Evolutionary conservation across 2,113 vertebrate genomes (phyloP), one percentile per base, ranked within the genome.

Genomic region (Dipodomys merriami): DNA sequence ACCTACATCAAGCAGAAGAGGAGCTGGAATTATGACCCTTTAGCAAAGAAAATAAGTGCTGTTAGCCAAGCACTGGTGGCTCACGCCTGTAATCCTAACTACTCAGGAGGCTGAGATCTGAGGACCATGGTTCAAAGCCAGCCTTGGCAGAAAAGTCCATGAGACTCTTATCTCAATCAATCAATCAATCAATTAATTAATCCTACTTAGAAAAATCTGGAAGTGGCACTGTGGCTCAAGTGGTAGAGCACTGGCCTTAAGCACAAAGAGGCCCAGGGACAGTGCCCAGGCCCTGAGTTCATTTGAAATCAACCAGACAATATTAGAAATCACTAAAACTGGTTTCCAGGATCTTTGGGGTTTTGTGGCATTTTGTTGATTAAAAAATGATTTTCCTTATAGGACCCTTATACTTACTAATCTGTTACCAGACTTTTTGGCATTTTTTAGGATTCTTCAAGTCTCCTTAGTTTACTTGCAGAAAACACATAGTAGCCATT

Each of bases 381-480:
- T 62, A 62, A 62, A 62, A 62, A 62, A 22, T 22, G 5, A 15
- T 62, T 94, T 88, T 91, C 29, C 74, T 35, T 91, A 74, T 49
- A 76, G 39, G 29, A 88, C 62, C 35, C 73, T 72, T 74, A 83
- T 27, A 49, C 19, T 81, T 74, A 62, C 39, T 94, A 82, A n/a
- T 88, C 33, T 91, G 86, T 93, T 65, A 25, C 68, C 60, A 91
- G 60, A 64, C 18, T 79, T 91, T 62, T 27, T 49, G 33, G 39
- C 49, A 86, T 88, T 85, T 83, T 62, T 91, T 89, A 76, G 13
- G 9, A 67, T 79, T 88, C 9, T 95, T 95, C 74, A 65, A 29
- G 60, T 93, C 84, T 49, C 39, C 62, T 91, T 65, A 83, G 49
- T 94, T 85, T 85, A 78, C 64, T 86, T 94, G 79, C 72, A 86